Percentiles rank a stretch among this genome's conserved stretches.
Evolutionary conservation across 2,888 invertebrate species (phyloP).

Genomic region (Slavum lentiscoides): DNA sequence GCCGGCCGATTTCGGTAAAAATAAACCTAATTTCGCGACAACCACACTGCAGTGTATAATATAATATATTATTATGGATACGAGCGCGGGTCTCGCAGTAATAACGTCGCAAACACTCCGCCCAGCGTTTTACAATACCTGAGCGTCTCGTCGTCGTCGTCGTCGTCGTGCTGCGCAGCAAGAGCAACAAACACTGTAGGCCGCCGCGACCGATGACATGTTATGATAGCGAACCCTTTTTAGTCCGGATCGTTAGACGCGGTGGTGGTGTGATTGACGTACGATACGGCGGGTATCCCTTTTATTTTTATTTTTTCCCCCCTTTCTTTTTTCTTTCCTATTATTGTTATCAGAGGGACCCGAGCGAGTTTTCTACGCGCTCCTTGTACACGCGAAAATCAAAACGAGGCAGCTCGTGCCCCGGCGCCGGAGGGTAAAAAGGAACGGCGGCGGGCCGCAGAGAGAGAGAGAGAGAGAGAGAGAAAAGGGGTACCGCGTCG

Average conservation of each 20-base stretch:
- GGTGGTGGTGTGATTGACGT: not conserved
- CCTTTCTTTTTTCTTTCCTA: not conserved
- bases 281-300: not conserved
- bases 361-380: slow-evolving; percentile 8
- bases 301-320: too few relatives aligned
- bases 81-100: not conserved
- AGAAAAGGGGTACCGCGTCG: not conserved
- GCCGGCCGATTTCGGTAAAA: slow-evolving; percentile 18
- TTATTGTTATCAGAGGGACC: slow-evolving; percentile 7
- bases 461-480: too few relatives aligned
- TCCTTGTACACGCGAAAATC: too few relatives aligned
- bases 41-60: not conserved
- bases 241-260: not conserved
- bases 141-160: too few relatives aligned
- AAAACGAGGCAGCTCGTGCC: not conserved
- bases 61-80: not conserved
- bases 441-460: not conserved
- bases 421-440: not conserved
- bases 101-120: slow-evolving; percentile 42
- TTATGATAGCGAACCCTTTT: slow-evolving; percentile 54
- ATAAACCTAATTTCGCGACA: slow-evolving; percentile 50
- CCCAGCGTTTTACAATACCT: slow-evolving; percentile 3
- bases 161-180: not conserved
- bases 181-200: slow-evolving; percentile 24
- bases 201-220: slow-evolving; percentile 48